Conservation (phyloP, 2,113 vertebrate genomes). For the Rana temporaria region DNA sequence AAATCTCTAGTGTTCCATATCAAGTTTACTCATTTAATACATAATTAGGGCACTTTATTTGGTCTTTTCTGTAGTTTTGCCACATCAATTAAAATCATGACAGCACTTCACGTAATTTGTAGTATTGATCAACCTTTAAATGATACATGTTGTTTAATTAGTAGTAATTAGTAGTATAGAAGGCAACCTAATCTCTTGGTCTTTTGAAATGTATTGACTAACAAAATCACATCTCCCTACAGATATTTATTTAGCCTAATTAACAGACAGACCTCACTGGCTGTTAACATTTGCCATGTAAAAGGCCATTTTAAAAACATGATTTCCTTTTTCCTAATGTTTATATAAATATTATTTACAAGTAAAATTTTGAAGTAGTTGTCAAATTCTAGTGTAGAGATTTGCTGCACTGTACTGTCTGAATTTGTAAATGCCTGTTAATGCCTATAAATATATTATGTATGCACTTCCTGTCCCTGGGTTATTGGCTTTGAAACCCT, state of each 20-base stretch:
- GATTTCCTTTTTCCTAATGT: no score
- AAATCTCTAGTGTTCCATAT: no score
- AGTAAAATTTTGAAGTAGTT: no score
- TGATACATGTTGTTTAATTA: not conserved
- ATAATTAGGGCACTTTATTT: no score
- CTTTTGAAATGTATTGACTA: not conserved
- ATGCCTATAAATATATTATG: no score
- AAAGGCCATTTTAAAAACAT: constrained; percentile 2
- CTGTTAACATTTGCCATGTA: not conserved
- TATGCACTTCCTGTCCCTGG: no score
- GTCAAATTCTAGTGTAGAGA: no score
- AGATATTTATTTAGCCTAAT: not conserved
- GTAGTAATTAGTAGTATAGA: not conserved
- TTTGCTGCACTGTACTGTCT: no score
- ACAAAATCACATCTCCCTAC: not conserved
- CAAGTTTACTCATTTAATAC: no score
- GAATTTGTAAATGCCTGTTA: no score
- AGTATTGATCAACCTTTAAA: not conserved
- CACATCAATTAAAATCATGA: not conserved
- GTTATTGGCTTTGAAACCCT: no score
- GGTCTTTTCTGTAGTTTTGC: not conserved
- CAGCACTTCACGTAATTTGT: not conserved
- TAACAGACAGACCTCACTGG: not conserved
- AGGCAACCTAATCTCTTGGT: not conserved
- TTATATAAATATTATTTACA: no score